Base-by-base conservation (phyloP, 2,888 invertebrate species). In the Agrotis segetum region DNA sequence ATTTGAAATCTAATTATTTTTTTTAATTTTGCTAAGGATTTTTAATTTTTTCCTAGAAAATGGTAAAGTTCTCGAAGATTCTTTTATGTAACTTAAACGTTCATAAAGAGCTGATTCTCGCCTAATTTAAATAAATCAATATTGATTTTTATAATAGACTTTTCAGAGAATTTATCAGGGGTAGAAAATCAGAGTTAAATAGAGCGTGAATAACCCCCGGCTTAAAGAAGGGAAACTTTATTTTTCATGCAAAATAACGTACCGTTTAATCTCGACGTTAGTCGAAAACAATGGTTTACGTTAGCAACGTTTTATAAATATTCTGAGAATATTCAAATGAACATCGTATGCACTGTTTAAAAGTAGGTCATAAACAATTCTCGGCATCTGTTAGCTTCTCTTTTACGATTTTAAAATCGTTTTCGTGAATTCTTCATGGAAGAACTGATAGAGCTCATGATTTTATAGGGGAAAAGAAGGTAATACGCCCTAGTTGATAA, bases 321-420 rank as follows among this genome's bases (percentile, higher is more conserved):
- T 74, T 74, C 75, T 47, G n/a, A 77, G 77, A 67, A 79, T 74
- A 80, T 74, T 79, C 29, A 77, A 74, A 67, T 67, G 49, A 62
- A 53, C 21, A 53, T 29, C 40, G 40, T 49, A 61, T 69, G 64
- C 52, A 56, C 14, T 49, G 40, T 34, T 52, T 9, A 49, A 64
- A 75, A 62, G 56, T 80, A 6, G 52, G 64, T 53, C 75, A 65
- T 61, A 56, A 44, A 67, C 61, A 49, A 34, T 5, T 64, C 29
- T 64, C 19, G n/a, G 34, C 14, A 40, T 49, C 7, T 64, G 56
- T 44, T 52, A 34, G 9, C 13, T 49, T 34, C 11, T 56, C 53
- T 55, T 29, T 34, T 24, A 24, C 17, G 46, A 69, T 56, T 21
- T 58, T 52, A 34, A 7, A 49, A 24, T 52, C 9, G 1, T 47